These are phyloP conservation scores for Brachionus manjavacas DNA, from an alignment of 1,140 invertebrate species.

Conservation along the genomic window DNA sequence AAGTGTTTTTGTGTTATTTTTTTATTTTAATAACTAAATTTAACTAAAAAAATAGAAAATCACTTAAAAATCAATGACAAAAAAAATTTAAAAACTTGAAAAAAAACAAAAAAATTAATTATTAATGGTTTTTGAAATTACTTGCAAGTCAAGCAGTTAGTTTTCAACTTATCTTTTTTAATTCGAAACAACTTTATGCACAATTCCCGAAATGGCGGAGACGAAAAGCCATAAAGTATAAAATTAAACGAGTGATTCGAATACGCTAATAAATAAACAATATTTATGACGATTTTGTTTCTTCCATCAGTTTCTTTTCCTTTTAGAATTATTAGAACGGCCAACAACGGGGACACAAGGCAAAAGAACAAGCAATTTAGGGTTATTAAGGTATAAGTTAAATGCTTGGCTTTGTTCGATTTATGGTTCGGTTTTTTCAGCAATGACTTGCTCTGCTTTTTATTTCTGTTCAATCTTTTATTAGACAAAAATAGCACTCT, in stretches of 20 bases:
- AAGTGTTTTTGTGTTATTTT: neutral
- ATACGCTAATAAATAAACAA: constrained; percentile 41
- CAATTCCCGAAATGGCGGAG: constrained; percentile 29
- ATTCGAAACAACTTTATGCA: constrained; percentile 15
- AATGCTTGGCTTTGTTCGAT: neutral
- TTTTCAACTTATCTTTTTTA: neutral
- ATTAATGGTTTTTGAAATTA: neutral
- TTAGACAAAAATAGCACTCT: neutral
- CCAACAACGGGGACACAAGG: neutral
- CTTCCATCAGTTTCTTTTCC: neutral
- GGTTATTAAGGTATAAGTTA: constrained; percentile 37
- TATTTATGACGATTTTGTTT: constrained; percentile 18
- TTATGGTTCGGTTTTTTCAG: neutral
- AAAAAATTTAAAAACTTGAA: neutral
- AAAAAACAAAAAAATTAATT: neutral
- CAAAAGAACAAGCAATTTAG: constrained; percentile 28
- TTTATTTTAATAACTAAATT: neutral
- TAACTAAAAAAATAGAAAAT: neutral
- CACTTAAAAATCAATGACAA: neutral
- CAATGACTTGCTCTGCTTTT: neutral
- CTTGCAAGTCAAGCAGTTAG: neutral
- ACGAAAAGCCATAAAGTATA: constrained; percentile 26
- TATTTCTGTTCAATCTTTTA: constrained; percentile 5
- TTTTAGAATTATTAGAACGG: neutral
- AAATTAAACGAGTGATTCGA: constrained; percentile 43